phyloP scores from a whole-genome alignment of 2,797 vertebrate genomes.

The Malacoctenus gilli region DNA sequence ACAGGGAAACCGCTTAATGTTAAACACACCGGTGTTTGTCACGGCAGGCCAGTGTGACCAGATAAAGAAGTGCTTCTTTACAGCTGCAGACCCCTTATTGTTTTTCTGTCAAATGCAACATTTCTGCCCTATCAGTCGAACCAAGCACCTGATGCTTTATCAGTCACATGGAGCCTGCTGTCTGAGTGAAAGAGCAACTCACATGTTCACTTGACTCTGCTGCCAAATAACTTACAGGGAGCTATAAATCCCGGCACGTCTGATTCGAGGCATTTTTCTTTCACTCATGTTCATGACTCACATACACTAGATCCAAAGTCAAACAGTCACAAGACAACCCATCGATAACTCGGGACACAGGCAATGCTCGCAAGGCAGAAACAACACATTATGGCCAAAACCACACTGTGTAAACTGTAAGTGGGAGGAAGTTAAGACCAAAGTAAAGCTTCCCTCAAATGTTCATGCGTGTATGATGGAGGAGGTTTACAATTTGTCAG shows the following conservation, averaged over 20 bases:
- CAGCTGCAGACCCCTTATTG: conserved; percentile 35
- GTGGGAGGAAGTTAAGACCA: no score
- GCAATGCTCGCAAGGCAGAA: no score
- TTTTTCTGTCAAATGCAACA: conserved; percentile 53
- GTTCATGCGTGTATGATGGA: no score
- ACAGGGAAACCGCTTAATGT: conserved; percentile 32
- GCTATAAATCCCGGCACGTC: conserved; percentile 40
- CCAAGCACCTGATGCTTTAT: conserved; percentile 54
- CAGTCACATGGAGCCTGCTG: conserved; percentile 46
- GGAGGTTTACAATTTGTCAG: no score
- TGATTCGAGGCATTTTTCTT: conserved; percentile 42
- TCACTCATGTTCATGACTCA: no score
- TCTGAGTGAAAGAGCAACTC: conserved; percentile 39
- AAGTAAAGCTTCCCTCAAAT: no score
- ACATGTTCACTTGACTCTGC: conserved; percentile 24
- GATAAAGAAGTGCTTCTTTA: conserved; percentile 45
- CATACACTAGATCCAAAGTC: no score
- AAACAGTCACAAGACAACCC: no score
- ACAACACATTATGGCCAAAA: no score
- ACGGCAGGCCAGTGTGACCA: conserved; percentile 19
- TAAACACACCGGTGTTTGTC: conserved; percentile 30
- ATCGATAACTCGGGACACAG: no score
- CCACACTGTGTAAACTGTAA: no score
- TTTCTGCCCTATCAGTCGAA: conserved; percentile 38
- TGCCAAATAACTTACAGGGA: conserved; percentile 41